Base-by-base conservation (phyloP, 2,113 vertebrate genomes). In the Hiodon alosoides region DNA sequence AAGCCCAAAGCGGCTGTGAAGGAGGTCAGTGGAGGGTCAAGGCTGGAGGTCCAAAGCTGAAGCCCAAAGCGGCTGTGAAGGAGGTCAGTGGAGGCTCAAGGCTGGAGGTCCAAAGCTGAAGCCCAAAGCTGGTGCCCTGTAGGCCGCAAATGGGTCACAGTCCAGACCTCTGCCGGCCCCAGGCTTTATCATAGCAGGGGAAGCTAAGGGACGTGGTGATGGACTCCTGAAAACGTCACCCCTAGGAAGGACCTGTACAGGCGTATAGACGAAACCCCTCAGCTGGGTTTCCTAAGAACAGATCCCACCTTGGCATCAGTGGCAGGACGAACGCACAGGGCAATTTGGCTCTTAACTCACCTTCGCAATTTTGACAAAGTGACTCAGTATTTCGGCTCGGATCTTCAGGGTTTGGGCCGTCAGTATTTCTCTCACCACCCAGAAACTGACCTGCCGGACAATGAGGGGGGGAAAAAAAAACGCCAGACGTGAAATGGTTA, bases 341-440 rank as follows among this genome's bases (percentile, higher is more conserved):
- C 59, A 9, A 61, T 61, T 57, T 57, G 11, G 10, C 10, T 4
- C 9, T 59, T n/a, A 75, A 61, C 95, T 92, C 90, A 98, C 96
- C 94, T 98, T 98, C 78, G 96, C 96, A 83, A 95, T 96, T 91
- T 98, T 98, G 86, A 98, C 93, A 87, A 97, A 98, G 87, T 98
- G 96, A 86, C 95, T 91, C 86, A 98, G 76, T 79, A 97, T 98
- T 89, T 95, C 95, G 72, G 96, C 96, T 77, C 96, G 90, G 83
- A 97, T 98, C 88, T 97, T 98, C 90, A 98, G 89, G 13, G 96
- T 98, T 87, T 95, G 95, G 81, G 95, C 94, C 16, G 95, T 98
- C 84, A 98, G 74, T 76, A 98, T 96, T 89, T 98, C 96, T 86
- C 95, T 93, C 83, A 97, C 95, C 82, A 97, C 91, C 96, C 96